Percentiles rank a stretch among this genome's conserved stretches.
These are phyloP conservation scores for Delichon dasypus DNA, from an alignment of 2,797 vertebrate genomes.

Conservation along the genomic window DNA sequence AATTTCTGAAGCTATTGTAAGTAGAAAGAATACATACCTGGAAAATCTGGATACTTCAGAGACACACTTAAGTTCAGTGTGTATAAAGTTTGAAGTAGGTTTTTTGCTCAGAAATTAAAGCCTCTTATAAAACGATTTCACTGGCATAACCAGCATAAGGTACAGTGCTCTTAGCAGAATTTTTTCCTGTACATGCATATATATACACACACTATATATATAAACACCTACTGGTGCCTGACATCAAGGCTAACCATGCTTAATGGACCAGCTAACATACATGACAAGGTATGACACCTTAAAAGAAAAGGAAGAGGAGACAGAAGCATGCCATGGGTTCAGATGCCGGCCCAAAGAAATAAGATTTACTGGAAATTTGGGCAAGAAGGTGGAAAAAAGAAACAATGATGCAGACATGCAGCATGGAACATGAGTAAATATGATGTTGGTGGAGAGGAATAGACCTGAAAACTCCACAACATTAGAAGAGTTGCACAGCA, in stretches of 20 bases:
- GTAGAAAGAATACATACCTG: conserved; percentile 26
- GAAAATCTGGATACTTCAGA: neutral
- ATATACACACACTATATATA: neutral
- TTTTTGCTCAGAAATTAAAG: neutral
- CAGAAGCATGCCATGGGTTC: conserved; percentile 30
- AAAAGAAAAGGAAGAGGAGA: conserved; percentile 9
- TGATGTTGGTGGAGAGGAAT: neutral
- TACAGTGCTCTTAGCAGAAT: neutral
- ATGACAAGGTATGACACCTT: neutral
- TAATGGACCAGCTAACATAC: neutral
- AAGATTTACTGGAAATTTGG: neutral
- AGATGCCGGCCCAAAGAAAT: neutral
- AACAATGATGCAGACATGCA: conserved; percentile 50
- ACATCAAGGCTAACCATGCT: neutral
- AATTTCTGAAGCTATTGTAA: neutral
- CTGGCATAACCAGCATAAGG: neutral
- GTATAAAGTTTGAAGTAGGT: neutral
- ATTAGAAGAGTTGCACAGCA: neutral
- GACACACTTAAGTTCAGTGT: neutral
- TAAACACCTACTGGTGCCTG: neutral
- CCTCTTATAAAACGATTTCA: neutral
- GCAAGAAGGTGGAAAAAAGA: conserved; percentile 14
- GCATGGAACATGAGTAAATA: neutral
- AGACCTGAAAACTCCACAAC: neutral
- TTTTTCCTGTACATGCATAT: neutral